These are phyloP conservation scores for Salminus brasiliensis DNA, from an alignment of 2,113 vertebrate genomes.

Conservation along the genomic window DNA sequence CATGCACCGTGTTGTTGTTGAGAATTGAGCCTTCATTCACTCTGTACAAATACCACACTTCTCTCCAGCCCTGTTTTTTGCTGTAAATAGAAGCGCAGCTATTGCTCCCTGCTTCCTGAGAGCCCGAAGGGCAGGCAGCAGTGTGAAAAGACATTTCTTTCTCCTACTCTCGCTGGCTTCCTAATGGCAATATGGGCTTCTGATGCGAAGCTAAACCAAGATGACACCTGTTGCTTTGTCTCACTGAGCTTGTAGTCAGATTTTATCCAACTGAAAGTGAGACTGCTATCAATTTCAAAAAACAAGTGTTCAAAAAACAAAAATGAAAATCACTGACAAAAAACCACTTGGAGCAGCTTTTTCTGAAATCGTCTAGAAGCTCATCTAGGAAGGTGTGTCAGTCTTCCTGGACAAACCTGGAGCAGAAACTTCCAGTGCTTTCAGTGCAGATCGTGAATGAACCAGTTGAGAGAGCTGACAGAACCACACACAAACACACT, in stretches of 20 bases:
- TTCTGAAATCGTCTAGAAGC: neutral
- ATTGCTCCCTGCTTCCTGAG: slow-evolving; percentile 7
- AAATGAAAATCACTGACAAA: slow-evolving; percentile 3
- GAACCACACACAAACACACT: neutral
- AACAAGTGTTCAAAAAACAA: neutral
- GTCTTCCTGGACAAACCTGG: neutral
- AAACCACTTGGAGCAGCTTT: neutral
- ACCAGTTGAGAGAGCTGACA: neutral
- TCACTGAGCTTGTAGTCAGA: neutral
- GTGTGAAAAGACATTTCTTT: slow-evolving; percentile 1
- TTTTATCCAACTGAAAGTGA: slow-evolving; percentile 6
- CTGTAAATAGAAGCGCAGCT: slow-evolving; percentile 29
- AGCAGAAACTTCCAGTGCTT: neutral
- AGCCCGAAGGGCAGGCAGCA: slow-evolving; percentile 17
- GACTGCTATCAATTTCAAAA: neutral
- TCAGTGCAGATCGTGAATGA: neutral
- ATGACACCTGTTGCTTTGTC: slow-evolving; percentile 11
- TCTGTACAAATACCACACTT: slow-evolving; percentile 23
- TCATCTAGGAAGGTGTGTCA: neutral
- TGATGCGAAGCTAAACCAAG: neutral
- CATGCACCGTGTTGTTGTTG: slow-evolving; percentile 31
- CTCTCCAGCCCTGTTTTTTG: slow-evolving; percentile 29
- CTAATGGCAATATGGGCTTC: neutral
- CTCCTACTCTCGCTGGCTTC: neutral
- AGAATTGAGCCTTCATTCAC: slow-evolving; percentile 36